phyloP scores from a whole-genome alignment of 2,113 vertebrate species.

The Capreolus pygargus region DNA sequence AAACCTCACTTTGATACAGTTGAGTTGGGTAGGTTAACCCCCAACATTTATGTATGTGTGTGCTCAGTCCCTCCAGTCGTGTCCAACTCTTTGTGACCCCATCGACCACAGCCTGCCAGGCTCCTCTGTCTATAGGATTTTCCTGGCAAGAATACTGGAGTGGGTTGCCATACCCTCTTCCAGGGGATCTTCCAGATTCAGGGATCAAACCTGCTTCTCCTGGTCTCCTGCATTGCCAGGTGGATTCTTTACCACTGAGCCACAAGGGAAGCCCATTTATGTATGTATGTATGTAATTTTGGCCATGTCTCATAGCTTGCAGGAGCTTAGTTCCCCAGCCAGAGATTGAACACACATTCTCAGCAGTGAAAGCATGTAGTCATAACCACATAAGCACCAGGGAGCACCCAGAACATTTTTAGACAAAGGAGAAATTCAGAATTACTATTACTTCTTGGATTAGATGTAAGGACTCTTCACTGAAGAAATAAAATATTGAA shows the following conservation, averaged over 20 bases:
- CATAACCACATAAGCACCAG: background rate
- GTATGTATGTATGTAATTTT: background rate
- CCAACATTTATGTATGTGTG: background rate
- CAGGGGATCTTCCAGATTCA: background rate
- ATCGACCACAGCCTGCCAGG: background rate
- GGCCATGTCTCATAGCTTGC: background rate
- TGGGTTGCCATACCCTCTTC: background rate
- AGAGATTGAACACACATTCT: background rate
- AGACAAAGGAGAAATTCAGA: conserved; percentile 27
- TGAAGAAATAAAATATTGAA: conserved; percentile 36
- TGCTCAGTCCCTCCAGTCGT: background rate
- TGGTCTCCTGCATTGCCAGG: background rate
- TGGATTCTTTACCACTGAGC: background rate
- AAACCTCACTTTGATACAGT: background rate
- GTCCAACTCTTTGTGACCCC: background rate
- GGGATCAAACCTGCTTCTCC: background rate
- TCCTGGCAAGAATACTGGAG: background rate
- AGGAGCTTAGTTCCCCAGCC: background rate
- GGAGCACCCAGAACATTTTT: background rate
- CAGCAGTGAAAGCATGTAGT: background rate
- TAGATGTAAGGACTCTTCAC: conserved; percentile 8
- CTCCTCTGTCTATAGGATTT: background rate
- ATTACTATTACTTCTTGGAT: conserved; percentile 18
- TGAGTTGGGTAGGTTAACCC: background rate
- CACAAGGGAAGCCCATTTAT: background rate